Percentiles rank a stretch among this genome's conserved stretches.
phyloP scores from a whole-genome alignment of 2,888 invertebrate species.

The Dastarcus helophoroides region DNA sequence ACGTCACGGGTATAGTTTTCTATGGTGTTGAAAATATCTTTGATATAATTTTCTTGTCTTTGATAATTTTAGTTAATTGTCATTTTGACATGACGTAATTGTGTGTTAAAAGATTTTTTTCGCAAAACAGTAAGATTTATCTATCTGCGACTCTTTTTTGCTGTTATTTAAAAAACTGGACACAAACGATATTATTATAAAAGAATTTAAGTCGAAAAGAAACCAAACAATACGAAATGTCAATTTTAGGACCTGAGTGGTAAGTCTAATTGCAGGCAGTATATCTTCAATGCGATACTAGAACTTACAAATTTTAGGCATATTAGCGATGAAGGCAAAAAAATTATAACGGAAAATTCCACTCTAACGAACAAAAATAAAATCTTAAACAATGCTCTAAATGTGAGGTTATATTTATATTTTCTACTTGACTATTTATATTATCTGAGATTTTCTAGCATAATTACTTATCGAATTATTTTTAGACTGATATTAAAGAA shows the following conservation, averaged over 20 bases:
- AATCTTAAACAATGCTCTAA: constrained; percentile 53
- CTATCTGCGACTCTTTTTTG: too few species aligned
- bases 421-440: constrained; percentile 19
- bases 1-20: too few species aligned
- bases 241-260: constrained; percentile 23
- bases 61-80: too few species aligned
- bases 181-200: too few species aligned
- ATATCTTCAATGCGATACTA: neutral
- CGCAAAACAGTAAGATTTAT: too few species aligned
- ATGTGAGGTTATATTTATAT: constrained; percentile 45
- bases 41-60: too few species aligned
- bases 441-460: constrained; percentile 6
- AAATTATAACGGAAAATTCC: constrained; percentile 53
- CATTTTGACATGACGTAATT: too few species aligned
- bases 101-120: too few species aligned
- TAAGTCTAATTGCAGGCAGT: constrained; percentile 10
- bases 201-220: too few species aligned
- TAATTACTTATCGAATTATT: too few species aligned
- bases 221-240: constrained; percentile 9
- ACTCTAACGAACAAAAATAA: constrained; percentile 50
- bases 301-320: constrained; percentile 43
- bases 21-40: too few species aligned
- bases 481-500: constrained; percentile 65
- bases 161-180: too few species aligned
- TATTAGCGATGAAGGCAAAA: constrained; percentile 59